Evolutionary conservation across 2,888 invertebrate species (phyloP), one percentile per base, ranked within the genome.

Genomic region (Furcula furcula): DNA sequence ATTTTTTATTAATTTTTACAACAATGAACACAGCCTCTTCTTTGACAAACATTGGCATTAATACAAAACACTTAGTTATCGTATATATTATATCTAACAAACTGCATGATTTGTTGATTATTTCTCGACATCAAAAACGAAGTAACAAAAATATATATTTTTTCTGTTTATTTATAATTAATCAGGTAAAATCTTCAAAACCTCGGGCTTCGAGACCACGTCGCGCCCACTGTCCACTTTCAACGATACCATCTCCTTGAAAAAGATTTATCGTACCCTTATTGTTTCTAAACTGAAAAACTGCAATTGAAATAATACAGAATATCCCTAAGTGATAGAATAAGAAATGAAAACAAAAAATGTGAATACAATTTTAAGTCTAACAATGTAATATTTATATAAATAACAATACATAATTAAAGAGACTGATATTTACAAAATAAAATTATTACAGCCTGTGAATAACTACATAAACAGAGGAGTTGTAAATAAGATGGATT

Each of bases 271-370:
- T 60, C 80, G 80, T 59, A 84, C 79, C 72, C 82, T 83, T 85
- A 86, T 77, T 58, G 78, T 75, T 71, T 86, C 79, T 85, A 86
- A 83, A 85, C 69, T 81, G 84, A 65, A 76, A 81, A 74, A 85
- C 85, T 86, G 86, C 46, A 86, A 85, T 71, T 65, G 55, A 71
- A 79, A 82, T 65, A 57, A 71, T 67, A 69, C 42, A 64, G 40
- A 64, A 65, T 35, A 48, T 47, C 49, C 46, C 61, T 71, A 55
- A 60, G 42, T 56, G 42, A 41, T 29, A 31, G 35, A 52, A 40
- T 39, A 44, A 42, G 40, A 43, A 31, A 29, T 15, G 11, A 3
- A 32, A 38, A 39, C 11, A 47, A n/a, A n/a, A n/a, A n/a, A n/a
- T n/a, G n/a, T n/a, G n/a, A n/a, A n/a, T n/a, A n/a, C n/a, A n/a